These are phyloP conservation scores for Lemur catta DNA, from an alignment of 2,797 vertebrate species.

Conservation along the genomic window DNA sequence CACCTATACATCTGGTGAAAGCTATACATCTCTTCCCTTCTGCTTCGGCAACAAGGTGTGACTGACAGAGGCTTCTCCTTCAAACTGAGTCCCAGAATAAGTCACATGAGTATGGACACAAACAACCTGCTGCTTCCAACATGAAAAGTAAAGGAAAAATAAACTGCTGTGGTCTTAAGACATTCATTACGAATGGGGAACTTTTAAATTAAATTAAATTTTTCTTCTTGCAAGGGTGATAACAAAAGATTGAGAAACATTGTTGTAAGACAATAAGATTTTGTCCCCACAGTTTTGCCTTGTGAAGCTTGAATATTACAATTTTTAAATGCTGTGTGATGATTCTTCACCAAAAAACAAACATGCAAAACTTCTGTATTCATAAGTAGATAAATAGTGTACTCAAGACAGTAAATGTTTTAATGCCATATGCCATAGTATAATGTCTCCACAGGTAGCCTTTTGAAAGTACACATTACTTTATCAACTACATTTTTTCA, in stretches of 20 bases:
- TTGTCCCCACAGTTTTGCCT: not conserved
- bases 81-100: not conserved
- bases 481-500: not conserved
- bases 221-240: not conserved
- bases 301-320: not conserved
- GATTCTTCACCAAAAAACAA: not conserved
- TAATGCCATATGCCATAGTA: not conserved
- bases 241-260: not conserved
- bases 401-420: not conserved
- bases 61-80: not conserved
- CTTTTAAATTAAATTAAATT: not conserved
- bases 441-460: not conserved
- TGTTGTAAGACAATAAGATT: not conserved
- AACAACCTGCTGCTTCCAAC: not conserved
- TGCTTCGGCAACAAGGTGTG: not conserved
- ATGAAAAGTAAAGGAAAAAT: not conserved
- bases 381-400: not conserved
- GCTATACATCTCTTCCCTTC: not conserved
- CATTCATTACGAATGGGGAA: not conserved
- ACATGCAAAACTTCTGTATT: accelerated
- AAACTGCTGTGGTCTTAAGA: not conserved
- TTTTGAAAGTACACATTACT: not conserved
- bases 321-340: not conserved
- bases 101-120: not conserved
- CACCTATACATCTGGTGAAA: not conserved